Base-by-base conservation (phyloP, 2,888 invertebrate genomes). In the Harmothoe impar region DNA sequence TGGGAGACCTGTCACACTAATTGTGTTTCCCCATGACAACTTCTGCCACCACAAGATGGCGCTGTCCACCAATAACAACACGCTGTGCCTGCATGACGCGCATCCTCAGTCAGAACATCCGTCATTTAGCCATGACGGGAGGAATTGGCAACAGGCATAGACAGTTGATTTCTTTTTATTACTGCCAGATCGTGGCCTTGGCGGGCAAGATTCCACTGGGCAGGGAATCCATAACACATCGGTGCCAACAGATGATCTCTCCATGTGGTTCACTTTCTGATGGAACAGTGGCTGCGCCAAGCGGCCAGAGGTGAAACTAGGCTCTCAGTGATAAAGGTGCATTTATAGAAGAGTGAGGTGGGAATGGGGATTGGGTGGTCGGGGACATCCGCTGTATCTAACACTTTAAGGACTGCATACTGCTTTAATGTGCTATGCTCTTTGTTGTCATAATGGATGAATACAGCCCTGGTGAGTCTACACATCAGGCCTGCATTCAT, bases 161-260 rank as follows among this genome's bases (percentile, higher is more conserved):
- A 31, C 77, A 77, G 77, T 29, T 25, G 77, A 77, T 77, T 77
- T 77, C 77, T 77, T 77, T 77, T 77, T 77, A 77, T 77, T 77
- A 77, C 77, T 25, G 77, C 77, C n/a, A 43, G 43, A 77, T 77
- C 43, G 10, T 43, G n/a, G 77, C 77, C 17, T 77, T 29, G 20
- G 77, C 31, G 29, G 77, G 77, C 62, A 62, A 20, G 62, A 62
- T 62, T 62, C 77, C n/a, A 17, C 15, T 15, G 77, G 20, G 25
- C 77, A 77, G 77, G 29, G 31, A 77, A 77, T 77, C 77, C 77
- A 77, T 77, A 77, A 7, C 17, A 43, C 43, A 43, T 43, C 10
- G 43, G 43, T 43, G 43, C 43, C 43, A 43, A 62, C 3, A n/a
- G 62, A 62, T 62, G 62, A 62, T 62, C 62, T 62, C 15, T 62